Evolutionary conservation across 2,113 vertebrate species (phyloP).

Genomic region (Sardina pilchardus): DNA sequence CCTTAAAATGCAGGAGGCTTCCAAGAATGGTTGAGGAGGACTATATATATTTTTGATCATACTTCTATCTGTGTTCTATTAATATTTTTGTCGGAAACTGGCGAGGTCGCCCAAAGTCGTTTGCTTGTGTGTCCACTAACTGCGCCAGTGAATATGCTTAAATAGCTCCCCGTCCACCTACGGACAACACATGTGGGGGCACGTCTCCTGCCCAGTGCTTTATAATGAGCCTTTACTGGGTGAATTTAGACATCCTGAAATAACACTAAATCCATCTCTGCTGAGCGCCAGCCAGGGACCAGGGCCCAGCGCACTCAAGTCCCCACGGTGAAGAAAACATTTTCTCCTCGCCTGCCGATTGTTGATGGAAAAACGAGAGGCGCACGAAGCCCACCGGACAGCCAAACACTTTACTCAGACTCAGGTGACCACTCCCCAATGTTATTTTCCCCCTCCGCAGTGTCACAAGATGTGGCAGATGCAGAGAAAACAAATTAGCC

Average conservation of each 20-base stretch:
- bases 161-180: not conserved
- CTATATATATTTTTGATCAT: not conserved
- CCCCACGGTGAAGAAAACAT: not conserved
- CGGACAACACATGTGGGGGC: not conserved
- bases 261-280: not conserved
- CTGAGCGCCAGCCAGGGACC: not conserved
- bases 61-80: not conserved
- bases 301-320: not conserved
- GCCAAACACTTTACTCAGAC: conserved; percentile 48
- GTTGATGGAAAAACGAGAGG: not conserved
- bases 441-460: conserved; percentile 26
- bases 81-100: not conserved
- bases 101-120: not conserved
- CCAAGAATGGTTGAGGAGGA: not conserved
- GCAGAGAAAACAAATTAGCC: conserved; percentile 24
- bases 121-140: not conserved
- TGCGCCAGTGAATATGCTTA: not conserved
- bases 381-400: not conserved
- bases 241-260: not conserved
- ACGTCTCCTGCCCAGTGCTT: not conserved
- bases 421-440: conserved; percentile 57
- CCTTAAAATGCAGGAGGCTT: not conserved
- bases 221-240: conserved; percentile 9
- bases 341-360: not conserved
- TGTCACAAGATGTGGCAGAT: conserved; percentile 52